Percentiles rank a stretch among this genome's conserved stretches.
Evolutionary conservation across 2,888 invertebrate species (phyloP).

Genomic region (Dryococelus australis): DNA sequence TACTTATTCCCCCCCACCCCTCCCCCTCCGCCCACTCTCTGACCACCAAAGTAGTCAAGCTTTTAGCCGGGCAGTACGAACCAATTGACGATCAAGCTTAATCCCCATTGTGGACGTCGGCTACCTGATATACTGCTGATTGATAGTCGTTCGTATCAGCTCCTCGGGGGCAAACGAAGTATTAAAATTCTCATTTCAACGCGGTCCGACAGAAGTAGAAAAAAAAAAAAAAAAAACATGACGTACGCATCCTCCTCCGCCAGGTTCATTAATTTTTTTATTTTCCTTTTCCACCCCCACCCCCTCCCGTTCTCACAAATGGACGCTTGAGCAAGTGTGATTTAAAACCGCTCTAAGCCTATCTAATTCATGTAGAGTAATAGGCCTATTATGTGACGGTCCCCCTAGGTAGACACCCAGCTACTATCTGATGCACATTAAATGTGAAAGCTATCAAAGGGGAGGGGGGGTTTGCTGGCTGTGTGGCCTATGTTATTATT

Average conservation of each 20-base stretch:
- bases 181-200: no score
- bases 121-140: no score
- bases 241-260: background rate
- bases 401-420: no score
- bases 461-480: background rate
- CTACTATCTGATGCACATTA: slow-evolving; percentile 27
- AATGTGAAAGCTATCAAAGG: slow-evolving; percentile 27
- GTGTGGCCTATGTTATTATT: slow-evolving; percentile 21
- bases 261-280: background rate
- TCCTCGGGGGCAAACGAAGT: no score
- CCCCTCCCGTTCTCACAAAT: background rate
- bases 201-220: background rate
- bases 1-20: no score
- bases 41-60: no score
- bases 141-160: no score
- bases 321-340: background rate
- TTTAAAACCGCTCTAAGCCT: background rate
- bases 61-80: no score
- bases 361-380: slow-evolving; percentile 33
- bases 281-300: background rate
- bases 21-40: no score
- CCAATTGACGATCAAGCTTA: no score
- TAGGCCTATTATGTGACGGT: slow-evolving; percentile 38
- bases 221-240: background rate
- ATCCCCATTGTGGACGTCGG: no score